Base-by-base conservation (phyloP, 2,888 invertebrate species). In the Quadroppia sp. region DNA sequence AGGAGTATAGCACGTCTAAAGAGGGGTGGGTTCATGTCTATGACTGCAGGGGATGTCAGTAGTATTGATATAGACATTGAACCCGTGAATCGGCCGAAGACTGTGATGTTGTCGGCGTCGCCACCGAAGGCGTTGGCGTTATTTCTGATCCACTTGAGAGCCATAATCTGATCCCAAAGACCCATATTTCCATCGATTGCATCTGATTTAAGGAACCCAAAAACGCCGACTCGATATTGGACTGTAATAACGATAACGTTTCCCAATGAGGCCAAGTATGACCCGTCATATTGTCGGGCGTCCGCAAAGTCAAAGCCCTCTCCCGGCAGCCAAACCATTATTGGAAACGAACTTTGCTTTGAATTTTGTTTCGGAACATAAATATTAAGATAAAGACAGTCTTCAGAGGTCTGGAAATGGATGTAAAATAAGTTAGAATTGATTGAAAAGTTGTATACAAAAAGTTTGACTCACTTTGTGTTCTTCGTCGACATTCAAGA, bases 341-440 rank as follows among this genome's bases (percentile, higher is more conserved):
- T 92, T 13, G 78, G 78, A 6, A 78, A 40, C 1, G 50, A 48
- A n/a, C 32, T 25, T 59, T 72, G 40, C 45, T 59, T n/a, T 0
- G 91, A 90, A n/a, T 25, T 1, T 59, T 59, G 30, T 69, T 69
- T 69, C 0, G 93, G 92, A 0, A 92, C 91, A 42, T 89, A 88
- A 1, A 94, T 87, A 80, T 93, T 92, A 11, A 94, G 82, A 23
- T 89, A 90, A 48, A 94, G 83, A 79, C 94, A 94, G 81, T 93
- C 89, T 82, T 94, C 94, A 15, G 75, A 72, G 23, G 71, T 70
- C 71, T 73, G 23, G 3, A 25, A 9, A 71, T 30, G 17, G 15
- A 71, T 25, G 9, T n/a, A 20, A 30, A 23, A 23, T 1, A 48
- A 20, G 20, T 25, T n/a, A 28, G 64, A 2, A 72, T 32, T 53